A percentile compares a stretch with the other conserved stretches of the same genome.
Evolutionary conservation across 2,888 invertebrate species (phyloP).

Genomic region (Erynnis tages): DNA sequence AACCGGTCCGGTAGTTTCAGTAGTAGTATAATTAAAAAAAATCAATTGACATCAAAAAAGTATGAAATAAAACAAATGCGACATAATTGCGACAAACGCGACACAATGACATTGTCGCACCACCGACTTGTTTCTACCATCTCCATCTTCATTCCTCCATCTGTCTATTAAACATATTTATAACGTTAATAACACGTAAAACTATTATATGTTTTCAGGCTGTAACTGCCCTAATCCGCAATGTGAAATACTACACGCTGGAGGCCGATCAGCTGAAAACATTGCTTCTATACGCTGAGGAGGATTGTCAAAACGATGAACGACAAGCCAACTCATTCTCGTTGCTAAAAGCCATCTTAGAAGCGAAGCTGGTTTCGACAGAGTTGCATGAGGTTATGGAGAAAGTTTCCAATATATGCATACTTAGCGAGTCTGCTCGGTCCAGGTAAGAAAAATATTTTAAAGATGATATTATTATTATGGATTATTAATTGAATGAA

Average conservation of each 20-base stretch:
- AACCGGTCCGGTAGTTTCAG: too few species aligned
- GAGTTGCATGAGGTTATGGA: constrained; percentile 92
- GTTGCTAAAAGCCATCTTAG: constrained; percentile 91
- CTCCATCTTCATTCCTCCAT: too few species aligned
- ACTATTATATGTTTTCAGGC: constrained; percentile 73
- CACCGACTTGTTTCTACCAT: too few species aligned
- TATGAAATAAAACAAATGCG: too few species aligned
- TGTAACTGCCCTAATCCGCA: constrained; percentile 89
- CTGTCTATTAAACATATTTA: too few species aligned
- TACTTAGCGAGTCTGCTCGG: constrained; percentile 86
- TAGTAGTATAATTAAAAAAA: too few species aligned
- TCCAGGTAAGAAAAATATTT: constrained; percentile 58
- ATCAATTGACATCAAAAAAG: too few species aligned
- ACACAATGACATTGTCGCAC: too few species aligned
- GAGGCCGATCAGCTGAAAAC: constrained; percentile 89
- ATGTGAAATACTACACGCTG: constrained; percentile 87
- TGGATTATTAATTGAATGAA: too few species aligned
- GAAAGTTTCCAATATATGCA: constrained; percentile 89
- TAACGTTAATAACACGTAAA: too few species aligned
- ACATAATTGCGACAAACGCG: too few species aligned
- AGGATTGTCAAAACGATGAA: constrained; percentile 92
- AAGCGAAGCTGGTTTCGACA: constrained; percentile 85
- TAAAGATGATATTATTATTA: too few species aligned
- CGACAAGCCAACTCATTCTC: constrained; percentile 94
- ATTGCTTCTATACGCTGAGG: constrained; percentile 92